Evolutionary conservation across 37 sponge, comb jelly and placozoan genomes (phyloP), one percentile per base, ranked within the genome.

Genomic region (Ephydatia muelleri): DNA sequence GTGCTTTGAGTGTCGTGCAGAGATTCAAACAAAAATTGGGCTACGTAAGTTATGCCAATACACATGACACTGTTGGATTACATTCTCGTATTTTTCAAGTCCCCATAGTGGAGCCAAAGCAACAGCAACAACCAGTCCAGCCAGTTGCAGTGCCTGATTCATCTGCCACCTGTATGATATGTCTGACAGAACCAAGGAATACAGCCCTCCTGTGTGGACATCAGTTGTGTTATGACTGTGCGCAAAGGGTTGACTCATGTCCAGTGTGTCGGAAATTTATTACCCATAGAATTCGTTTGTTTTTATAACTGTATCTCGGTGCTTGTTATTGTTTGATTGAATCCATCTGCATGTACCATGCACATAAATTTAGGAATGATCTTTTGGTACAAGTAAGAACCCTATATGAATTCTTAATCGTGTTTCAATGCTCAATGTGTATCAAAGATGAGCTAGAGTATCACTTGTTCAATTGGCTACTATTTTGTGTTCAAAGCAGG

Each of bases 181-280:
- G 95, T 47, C 80, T 89, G 70, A 84, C 83, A 38, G 90, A 88
- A 34, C 90, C 90, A 19, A 91, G 78, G 75, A 85, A 95, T 80
- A 91, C 92, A 65, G 92, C 92, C 26, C 84, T 95, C 70, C 80
- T 83, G 72, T 95, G 95, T 79, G 95, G 95, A 16, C 95, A 95
- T 68, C 89, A 89, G 79, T 79, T 90, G 33, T 95, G 95, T 72
- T 90, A 86, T 79, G 88, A 92, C 25, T 95, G 95, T 65, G 86
- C 95, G 0, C 90, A 89, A 21, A 84, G 77, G 43, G 90, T 95
- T 5, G 87, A 92, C 75, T 70, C 84, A 25, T 95, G 95, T 38
- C 95, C 95, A 22, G 89, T 95, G 14, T 95, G 95, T 47, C 75
- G 92, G 26, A 87, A 92, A 29, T 83, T 85, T 79, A 92, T 95